Evolutionary conservation across 2,888 invertebrate species (phyloP), one percentile per base, ranked within the genome.

Genomic region (Tetragnatha montana): DNA sequence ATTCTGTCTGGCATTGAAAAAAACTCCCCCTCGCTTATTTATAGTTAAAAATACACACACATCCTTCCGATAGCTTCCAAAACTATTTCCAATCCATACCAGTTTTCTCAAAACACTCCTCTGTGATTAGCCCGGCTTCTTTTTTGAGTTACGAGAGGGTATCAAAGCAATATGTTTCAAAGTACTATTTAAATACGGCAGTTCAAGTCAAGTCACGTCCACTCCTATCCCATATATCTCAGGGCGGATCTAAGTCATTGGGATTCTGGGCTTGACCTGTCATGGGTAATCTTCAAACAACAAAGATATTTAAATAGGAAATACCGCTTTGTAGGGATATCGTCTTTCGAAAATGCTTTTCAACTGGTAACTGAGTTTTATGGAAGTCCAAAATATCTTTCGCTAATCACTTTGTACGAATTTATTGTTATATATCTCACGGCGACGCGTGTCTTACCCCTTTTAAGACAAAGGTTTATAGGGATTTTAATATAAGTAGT

Each of bases 191-290:
- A 10, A 60, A 60, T 60, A 17, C 60, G 17, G 12, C 4, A 6
- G 60, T 60, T 60, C 17, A 60, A 60, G 60, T 60, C 60, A 12
- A 60, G 60, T 60, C 60, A 60, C 60, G 60, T 60, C 17, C 17
- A 17, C 8, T 60, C 60, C 60, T 60, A 60, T 60, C 60, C 14
- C 17, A 60, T 60, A 60, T 60, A 60, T 60, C 60, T 60, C 60
- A 60, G 60, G 17, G 60, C 60, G 60, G 60, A 60, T 60, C 60
- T 60, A 60, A 60, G 60, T 84, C 84, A 84, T 84, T 84, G 76
- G 35, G 69, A 84, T 84, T 84, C 84, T 35, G 49, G 47, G 8
- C 75, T 76, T 21, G 76, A 60, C 35, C 50, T 49, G 17, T 68
- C 76, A 73, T 73, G 22, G 68, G 19, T 12, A 49, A 35, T 47